These are phyloP conservation scores for Solen grandis DNA, from an alignment of 1,140 invertebrate genomes.

Conservation along the genomic window DNA sequence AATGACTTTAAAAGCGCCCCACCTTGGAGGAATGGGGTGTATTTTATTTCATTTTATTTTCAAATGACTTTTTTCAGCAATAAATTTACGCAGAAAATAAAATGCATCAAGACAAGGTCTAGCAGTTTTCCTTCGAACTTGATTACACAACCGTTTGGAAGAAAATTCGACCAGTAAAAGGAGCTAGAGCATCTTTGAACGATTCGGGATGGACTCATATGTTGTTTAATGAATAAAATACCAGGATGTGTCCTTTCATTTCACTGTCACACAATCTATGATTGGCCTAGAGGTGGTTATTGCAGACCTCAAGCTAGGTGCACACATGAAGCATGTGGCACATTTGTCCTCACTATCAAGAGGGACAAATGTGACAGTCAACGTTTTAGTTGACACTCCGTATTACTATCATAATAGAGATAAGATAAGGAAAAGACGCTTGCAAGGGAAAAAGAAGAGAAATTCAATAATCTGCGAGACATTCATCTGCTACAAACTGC, in stretches of 20 bases:
- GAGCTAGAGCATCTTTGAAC: not conserved
- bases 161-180: constrained; percentile 12
- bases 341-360: constrained; percentile 12
- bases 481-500: not conserved
- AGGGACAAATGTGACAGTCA: not conserved
- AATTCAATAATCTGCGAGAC: not conserved
- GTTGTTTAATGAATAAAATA: not conserved
- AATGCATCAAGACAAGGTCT: no score
- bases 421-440: not conserved
- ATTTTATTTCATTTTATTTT: no score
- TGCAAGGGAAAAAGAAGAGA: not conserved
- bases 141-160: constrained; percentile 7
- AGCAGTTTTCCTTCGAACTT: no score
- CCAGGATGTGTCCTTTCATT: constrained; percentile 6
- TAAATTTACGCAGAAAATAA: no score
- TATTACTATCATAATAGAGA: not conserved
- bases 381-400: not conserved
- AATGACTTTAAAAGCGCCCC: no score
- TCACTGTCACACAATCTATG: not conserved
- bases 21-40: no score
- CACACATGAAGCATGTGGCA: not conserved
- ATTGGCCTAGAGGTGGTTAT: constrained; percentile 5
- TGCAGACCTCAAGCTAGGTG: not conserved
- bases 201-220: not conserved
- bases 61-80: no score